phyloP scores from a whole-genome alignment of 2,113 vertebrate genomes.

The Corythornis madagascariensis region DNA sequence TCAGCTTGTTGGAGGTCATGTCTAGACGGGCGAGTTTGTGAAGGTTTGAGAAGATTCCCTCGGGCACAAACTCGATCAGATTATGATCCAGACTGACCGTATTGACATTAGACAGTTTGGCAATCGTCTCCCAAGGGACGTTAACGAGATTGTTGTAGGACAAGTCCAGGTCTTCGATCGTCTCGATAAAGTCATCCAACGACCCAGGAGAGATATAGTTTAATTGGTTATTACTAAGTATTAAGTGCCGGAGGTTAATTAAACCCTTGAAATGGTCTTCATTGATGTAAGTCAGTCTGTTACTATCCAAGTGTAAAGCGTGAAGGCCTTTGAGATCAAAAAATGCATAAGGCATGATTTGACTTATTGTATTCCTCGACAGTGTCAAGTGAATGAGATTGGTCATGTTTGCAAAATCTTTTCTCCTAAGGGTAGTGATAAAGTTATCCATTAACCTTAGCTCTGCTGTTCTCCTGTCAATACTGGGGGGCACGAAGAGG shows the following conservation, averaged over 20 bases:
- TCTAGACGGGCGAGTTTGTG: constrained; percentile 93
- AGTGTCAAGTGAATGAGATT: constrained; percentile 89
- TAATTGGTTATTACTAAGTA: constrained; percentile 93
- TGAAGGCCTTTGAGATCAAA: constrained; percentile 87
- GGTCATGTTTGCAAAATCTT: constrained; percentile 95
- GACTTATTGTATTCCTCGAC: constrained; percentile 93
- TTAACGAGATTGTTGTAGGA: constrained; percentile 94
- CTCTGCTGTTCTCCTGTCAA: constrained; percentile 91
- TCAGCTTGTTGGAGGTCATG: constrained; percentile 97
- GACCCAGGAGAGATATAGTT: constrained; percentile 85
- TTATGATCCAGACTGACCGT: constrained; percentile 94
- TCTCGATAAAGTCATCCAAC: constrained; percentile 89
- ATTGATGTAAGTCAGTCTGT: constrained; percentile 83
- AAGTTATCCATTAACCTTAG: constrained; percentile 94
- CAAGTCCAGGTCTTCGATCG: constrained; percentile 91
- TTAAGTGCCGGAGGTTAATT: constrained; percentile 88
- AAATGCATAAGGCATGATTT: constrained; percentile 90
- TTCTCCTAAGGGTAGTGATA: constrained; percentile 84
- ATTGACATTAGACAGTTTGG: constrained; percentile 89
- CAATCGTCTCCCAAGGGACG: constrained; percentile 88
- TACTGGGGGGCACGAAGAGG: constrained; percentile 90
- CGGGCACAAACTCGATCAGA: constrained; percentile 90
- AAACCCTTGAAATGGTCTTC: constrained; percentile 91
- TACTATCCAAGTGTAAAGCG: constrained; percentile 91
- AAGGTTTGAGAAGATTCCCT: constrained; percentile 92